Evolutionary conservation across 2,797 vertebrate genomes (phyloP), one percentile per base, ranked within the genome.

Genomic region (Chelon labrosus): DNA sequence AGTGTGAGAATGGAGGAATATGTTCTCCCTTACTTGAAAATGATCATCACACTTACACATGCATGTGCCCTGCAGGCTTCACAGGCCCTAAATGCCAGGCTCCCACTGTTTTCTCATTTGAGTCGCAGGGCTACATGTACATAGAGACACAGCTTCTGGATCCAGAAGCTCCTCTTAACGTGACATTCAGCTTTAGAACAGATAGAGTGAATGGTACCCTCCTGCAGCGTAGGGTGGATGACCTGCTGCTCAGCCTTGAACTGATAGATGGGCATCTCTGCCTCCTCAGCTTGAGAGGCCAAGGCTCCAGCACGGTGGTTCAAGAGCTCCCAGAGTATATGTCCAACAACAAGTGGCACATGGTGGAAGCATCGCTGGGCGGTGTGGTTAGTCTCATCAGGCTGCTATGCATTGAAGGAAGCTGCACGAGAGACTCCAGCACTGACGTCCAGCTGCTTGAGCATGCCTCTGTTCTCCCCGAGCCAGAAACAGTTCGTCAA

Each of bases 291-390:
- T 88, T 89, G 73, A 91, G 85, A 58, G 82, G 81, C 55, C 85
- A 85, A 16, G 88, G 91, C 65, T 78, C 89, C 39, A 82, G 80
- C 46, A 85, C 78, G 0, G 27, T 87, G 66, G 70, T 93, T 50
- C 89, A 93, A 76, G 93, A 93, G 66, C 90, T 96, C 49, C 89
- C 88, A 4, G 88, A 88, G 14, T 89, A 88, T 61, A 72, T 96
- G 80, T 96, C 95, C 16, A 90, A 97, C 27, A 95, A 93, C 64
- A 86, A 88, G 75, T 98, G 98, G 97, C 96, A 97, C 92, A 92
- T 91, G 0, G 93, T 96, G 74, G 96, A 96, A 87, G 93, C 94
- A n/a, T 93, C 80, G 0, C 86, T 98, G 42, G 90, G 91, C 35
- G 92, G 90, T 10, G 80, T 79, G 60, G 87, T 96, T 85, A 94